Base-by-base conservation (phyloP, 2,113 vertebrate genomes). In the Bubo bubo region DNA sequence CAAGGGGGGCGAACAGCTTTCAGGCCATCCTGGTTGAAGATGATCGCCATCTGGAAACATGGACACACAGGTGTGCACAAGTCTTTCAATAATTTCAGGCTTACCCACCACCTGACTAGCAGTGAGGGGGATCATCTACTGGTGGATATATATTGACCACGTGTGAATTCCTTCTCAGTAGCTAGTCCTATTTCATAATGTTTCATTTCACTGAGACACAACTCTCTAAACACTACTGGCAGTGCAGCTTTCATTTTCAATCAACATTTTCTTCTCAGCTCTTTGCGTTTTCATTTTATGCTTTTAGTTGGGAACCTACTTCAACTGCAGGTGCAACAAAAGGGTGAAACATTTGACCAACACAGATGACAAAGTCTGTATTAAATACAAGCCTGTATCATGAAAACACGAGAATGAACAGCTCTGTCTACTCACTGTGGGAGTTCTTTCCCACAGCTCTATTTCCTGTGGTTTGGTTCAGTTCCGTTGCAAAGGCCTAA, bases 21-120 rank as follows among this genome's bases (percentile, higher is more conserved):
- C 96, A 99, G 98, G 94, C 99, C 99, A 95, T 99, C 99, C 96
- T 98, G 98, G 80, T 99, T 99, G 97, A 99, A 99, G 97, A 99
- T 99, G 59, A 99, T 99, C 21, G 99, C 99, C 99, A 99, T 99
- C 99, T 99, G 98, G 27, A 95, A 95, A 76, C 23, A 94, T 1
- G 10, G 12, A 88, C 19, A 90, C 35, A 73, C 1, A 52, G 77
- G 4, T 84, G 49, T 58, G 67, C 53, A 60, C 64, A 52, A 76
- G 24, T 27, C 80, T 67, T 59, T 71, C 62, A 88, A 12, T 24
- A 70, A 83, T 76, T 75, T 76, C 47, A 59, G 7, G 8, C 19
- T 82, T 73, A 79, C 41, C 45, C 60, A 81, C 23, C 41, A 56
- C 41, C 35, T 73, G 77, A 66, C 43, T n/a, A 86, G 35, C 35